These are phyloP conservation scores for Chionis minor DNA, from an alignment of 2,113 vertebrate species.

Conservation along the genomic window DNA sequence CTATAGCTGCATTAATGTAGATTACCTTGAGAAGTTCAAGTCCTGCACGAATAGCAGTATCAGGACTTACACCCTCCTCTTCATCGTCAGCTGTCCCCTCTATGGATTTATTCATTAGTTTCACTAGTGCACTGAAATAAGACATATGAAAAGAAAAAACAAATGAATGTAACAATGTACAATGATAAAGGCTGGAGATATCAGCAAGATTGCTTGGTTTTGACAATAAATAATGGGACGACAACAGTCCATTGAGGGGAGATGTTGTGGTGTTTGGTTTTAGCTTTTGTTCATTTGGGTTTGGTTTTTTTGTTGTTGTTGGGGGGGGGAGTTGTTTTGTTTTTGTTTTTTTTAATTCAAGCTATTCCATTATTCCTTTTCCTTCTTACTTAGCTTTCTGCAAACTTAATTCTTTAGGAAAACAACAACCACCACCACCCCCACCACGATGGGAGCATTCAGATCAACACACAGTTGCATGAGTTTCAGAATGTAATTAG, in stretches of 20 bases:
- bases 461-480: neutral
- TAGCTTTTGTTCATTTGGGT: neutral
- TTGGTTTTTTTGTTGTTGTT: neutral
- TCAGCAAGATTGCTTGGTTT: neutral
- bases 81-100: conserved; percentile 98
- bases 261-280: neutral
- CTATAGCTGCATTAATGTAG: neutral
- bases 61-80: conserved; percentile 97
- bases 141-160: neutral
- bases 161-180: neutral
- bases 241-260: neutral
- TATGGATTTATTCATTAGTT: conserved; percentile 97
- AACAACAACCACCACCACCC: neutral
- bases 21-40: conserved; percentile 97
- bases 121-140: conserved; percentile 89
- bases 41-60: conserved; percentile 95
- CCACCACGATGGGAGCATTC: neutral
- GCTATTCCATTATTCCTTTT: neutral
- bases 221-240: neutral
- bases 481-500: conserved; percentile 14
- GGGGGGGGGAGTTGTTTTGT: neutral
- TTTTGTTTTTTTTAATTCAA: neutral
- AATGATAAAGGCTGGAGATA: neutral
- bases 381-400: neutral
- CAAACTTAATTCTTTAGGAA: neutral